phyloP scores from a whole-genome alignment of 2,888 invertebrate species.

The Tortricodes alternella region DNA sequence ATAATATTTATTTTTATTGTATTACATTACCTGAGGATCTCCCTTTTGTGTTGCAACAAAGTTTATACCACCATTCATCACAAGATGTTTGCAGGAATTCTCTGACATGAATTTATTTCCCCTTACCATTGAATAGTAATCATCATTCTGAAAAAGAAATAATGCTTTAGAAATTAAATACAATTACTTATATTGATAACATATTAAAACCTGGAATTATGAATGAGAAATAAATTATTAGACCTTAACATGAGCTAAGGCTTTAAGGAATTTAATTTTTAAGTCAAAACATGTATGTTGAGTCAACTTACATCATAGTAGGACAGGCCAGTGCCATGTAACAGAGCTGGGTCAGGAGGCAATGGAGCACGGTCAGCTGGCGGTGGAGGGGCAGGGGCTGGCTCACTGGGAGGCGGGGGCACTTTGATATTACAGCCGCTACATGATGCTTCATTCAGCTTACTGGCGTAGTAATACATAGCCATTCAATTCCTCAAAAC shows the following conservation, averaged over 20 bases:
- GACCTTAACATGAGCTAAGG: no score
- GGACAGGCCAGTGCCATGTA: constrained; percentile 70
- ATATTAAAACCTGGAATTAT: background rate
- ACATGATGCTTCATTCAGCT: constrained; percentile 85
- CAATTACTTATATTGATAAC: background rate
- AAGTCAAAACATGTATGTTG: no score
- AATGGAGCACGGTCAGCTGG: constrained; percentile 64
- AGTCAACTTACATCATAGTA: constrained; percentile 71
- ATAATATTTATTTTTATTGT: background rate
- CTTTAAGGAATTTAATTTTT: no score
- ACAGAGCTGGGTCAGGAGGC: constrained; percentile 58
- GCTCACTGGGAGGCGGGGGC: constrained; percentile 64
- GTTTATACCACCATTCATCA: constrained; percentile 74
- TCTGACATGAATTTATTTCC: constrained; percentile 74
- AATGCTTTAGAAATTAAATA: background rate
- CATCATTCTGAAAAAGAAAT: constrained; percentile 64
- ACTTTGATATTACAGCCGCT: constrained; percentile 79
- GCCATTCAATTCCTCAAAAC: constrained; percentile 77
- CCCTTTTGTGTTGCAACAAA: constrained; percentile 63
- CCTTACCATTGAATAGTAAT: constrained; percentile 77
- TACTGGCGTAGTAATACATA: constrained; percentile 88
- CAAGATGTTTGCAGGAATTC: constrained; percentile 66
- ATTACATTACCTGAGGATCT: constrained; percentile 59
- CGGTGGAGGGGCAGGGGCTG: constrained; percentile 60
- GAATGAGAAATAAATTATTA: background rate